These are phyloP conservation scores for Thereva unica DNA, from an alignment of 2,888 invertebrate species.

Conservation along the genomic window DNA sequence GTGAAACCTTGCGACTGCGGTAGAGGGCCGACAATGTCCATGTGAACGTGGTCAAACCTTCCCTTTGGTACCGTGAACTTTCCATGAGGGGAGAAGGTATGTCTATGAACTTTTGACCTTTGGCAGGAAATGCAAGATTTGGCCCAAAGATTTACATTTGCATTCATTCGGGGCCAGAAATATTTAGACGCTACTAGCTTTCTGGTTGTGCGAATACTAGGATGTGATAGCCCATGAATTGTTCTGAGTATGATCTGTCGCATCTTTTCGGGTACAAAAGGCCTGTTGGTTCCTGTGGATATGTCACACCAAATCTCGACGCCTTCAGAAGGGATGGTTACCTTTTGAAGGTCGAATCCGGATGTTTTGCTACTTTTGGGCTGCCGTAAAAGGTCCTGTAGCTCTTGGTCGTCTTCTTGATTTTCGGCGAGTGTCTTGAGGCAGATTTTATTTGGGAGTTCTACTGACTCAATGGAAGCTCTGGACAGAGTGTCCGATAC, in stretches of 20 bases:
- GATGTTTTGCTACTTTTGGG: too few species aligned
- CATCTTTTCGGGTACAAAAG: neutral
- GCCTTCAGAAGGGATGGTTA: neutral
- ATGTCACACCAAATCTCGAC: conserved; percentile 1
- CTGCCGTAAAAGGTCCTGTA: too few species aligned
- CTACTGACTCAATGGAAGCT: too few species aligned
- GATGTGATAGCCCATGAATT: conserved; percentile 11
- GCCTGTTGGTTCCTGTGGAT: neutral
- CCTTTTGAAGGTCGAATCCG: neutral
- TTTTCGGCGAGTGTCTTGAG: too few species aligned
- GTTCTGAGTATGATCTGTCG: neutral
- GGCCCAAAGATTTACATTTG: conserved; percentile 5
- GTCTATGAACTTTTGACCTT: neutral
- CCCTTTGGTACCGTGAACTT: neutral
- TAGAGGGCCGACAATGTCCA: neutral
- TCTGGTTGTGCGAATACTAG: neutral
- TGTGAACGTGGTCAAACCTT: neutral
- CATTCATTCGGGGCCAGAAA: conserved; percentile 18
- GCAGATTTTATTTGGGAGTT: too few species aligned
- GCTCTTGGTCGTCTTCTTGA: too few species aligned
- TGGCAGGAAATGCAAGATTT: conserved; percentile 35
- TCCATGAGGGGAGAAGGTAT: neutral
- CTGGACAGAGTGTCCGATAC: too few species aligned
- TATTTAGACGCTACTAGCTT: conserved; percentile 5
- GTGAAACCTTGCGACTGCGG: neutral